Base-by-base conservation (phyloP, 1,140 invertebrate genomes). In the Tachypleus tridentatus region DNA sequence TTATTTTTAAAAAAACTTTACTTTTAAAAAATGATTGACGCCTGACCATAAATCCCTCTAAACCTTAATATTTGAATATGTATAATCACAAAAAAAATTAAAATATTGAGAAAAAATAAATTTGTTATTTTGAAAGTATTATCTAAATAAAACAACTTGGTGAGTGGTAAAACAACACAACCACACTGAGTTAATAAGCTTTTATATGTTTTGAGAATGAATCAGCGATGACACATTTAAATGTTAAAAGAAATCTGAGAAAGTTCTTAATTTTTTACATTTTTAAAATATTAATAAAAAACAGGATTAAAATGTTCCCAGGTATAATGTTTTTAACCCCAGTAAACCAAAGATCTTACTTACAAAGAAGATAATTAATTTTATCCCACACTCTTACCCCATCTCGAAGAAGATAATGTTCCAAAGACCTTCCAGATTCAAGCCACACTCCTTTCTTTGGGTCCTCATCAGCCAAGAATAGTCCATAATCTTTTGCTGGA, bases 391-490 rank as follows among this genome's bases (percentile, higher is more conserved):
- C 10, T 64, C 81, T 76, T 77, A 86, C 84, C 64, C 93, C 91
- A 78, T 91, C 95, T 75, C 93, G 83, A 56, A 98, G 81, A 71
- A 98, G 86, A 79, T 98, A 99, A 80, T 98, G 97, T 78, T 97
- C 93, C 62, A 99, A 80, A 70, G 87, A 91, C 61, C 93, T 80
- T 3, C 87, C 91, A 8, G 90, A 85, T 75, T 99, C 96, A 70
- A 99, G 79, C 97, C 97, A 99, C 62, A 98, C 89, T 49, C 95
- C 95, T 74, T 96, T 96, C 76, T 93, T 96, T 68, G 86, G 88
- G 77, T 97, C 93, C 73, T 98, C 94, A 73, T 97, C 93, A n/a
- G 91, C 86, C 65, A 98, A 82, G 78, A 98, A 98, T n/a, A 99
- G 80, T 1, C 97, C 95, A 82, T 93, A 99, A 75, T 99, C 94